phyloP scores from a whole-genome alignment of 2,888 invertebrate species.

The Lottia scabra region DNA sequence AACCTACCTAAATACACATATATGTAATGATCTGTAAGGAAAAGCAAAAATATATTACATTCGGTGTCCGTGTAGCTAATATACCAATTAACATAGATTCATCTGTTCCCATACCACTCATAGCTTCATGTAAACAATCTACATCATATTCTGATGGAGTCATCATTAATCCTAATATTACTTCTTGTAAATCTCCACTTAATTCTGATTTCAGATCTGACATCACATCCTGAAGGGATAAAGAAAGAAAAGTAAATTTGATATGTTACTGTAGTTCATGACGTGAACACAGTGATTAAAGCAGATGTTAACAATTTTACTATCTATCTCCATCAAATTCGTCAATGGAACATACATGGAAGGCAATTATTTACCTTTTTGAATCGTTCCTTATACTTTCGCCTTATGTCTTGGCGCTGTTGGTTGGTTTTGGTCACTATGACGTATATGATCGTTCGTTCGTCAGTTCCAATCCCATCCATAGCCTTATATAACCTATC shows the following conservation, averaged over 20 bases:
- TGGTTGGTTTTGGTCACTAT: slow-evolving; percentile 50
- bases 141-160: slow-evolving; percentile 57
- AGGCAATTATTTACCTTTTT: too few species aligned
- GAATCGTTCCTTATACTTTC: slow-evolving; percentile 42
- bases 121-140: slow-evolving; percentile 53
- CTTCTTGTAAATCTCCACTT: slow-evolving; percentile 59
- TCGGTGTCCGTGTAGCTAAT: slow-evolving; percentile 43
- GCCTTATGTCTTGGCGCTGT: slow-evolving; percentile 56
- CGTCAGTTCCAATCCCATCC: slow-evolving; percentile 53
- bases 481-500: slow-evolving; percentile 53
- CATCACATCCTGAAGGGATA: slow-evolving; percentile 48
- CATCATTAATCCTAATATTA: slow-evolving; percentile 57
- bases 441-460: slow-evolving; percentile 52
- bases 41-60: too few species aligned
- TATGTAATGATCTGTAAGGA: too few species aligned
- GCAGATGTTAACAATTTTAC: too few species aligned
- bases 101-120: slow-evolving; percentile 54
- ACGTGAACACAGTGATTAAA: too few species aligned
- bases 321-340: too few species aligned
- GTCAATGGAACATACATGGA: too few species aligned
- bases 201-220: slow-evolving; percentile 55
- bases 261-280: too few species aligned
- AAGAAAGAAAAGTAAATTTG: background rate
- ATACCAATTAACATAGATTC: slow-evolving; percentile 55
- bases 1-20: too few species aligned